Evolutionary conservation across 2,113 vertebrate genomes (phyloP).

Genomic region (Pungitius pungitius): DNA sequence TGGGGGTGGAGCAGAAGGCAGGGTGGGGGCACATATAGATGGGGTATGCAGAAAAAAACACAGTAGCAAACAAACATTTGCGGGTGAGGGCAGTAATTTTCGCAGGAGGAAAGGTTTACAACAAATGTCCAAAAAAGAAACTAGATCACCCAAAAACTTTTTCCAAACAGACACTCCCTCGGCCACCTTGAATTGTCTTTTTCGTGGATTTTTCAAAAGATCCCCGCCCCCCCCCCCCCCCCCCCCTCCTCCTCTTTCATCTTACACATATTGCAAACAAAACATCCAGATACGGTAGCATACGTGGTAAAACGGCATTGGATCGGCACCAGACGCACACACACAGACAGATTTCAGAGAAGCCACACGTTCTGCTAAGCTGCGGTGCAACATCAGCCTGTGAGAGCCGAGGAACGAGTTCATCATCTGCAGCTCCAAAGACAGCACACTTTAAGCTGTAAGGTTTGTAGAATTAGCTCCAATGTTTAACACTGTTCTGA

Average conservation of each 20-base stretch:
- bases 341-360: slow-evolving; percentile 68
- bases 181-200: slow-evolving; percentile 54
- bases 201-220: slow-evolving; percentile 66
- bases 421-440: slow-evolving; percentile 36
- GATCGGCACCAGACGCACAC: slow-evolving; percentile 74
- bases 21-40: slow-evolving; percentile 90
- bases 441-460: slow-evolving; percentile 17
- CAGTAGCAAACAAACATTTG: slow-evolving; percentile 85
- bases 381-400: slow-evolving; percentile 42
- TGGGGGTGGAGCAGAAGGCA: slow-evolving; percentile 76
- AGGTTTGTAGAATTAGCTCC: slow-evolving; percentile 28
- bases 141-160: slow-evolving; percentile 89
- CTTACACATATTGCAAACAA: slow-evolving; percentile 75
- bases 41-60: slow-evolving; percentile 83
- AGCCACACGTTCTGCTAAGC: slow-evolving; percentile 76
- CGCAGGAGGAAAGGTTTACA: slow-evolving; percentile 84
- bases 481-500: slow-evolving; percentile 31
- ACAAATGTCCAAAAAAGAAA: slow-evolving; percentile 90
- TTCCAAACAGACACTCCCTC: slow-evolving; percentile 85
- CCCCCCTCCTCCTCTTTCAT: slow-evolving; percentile 42
- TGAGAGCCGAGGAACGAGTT: slow-evolving; percentile 14
- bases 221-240: too few relatives aligned
- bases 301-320: slow-evolving; percentile 63
- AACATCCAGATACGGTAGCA: slow-evolving; percentile 82
- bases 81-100: slow-evolving; percentile 77